Evolutionary conservation across 2,113 vertebrate species (phyloP).

Genomic region (Callaeas wilsoni): DNA sequence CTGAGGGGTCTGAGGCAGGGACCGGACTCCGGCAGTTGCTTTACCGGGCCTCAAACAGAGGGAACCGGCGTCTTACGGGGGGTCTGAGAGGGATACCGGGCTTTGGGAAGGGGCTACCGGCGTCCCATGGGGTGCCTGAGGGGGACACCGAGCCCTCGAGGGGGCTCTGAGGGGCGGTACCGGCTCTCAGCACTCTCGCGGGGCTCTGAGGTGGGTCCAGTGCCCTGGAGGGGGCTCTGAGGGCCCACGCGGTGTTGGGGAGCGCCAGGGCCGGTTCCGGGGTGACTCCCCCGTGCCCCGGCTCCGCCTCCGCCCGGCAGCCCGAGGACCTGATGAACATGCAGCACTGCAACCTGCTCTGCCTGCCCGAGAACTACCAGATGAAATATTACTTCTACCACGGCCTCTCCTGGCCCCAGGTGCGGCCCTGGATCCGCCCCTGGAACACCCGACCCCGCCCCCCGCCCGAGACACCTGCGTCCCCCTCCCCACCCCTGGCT

Average conservation of each 20-base stretch:
- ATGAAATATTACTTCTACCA: not conserved
- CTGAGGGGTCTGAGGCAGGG: not conserved
- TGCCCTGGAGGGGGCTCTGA: not conserved
- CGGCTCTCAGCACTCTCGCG: not conserved
- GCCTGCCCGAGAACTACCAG: not conserved
- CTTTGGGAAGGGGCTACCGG: too few relatives aligned
- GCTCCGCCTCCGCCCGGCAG: not conserved
- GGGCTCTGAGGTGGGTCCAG: not conserved
- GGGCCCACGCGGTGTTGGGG: not conserved
- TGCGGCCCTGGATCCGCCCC: not conserved
- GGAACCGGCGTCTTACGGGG: not conserved
- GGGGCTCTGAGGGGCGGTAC: not conserved
- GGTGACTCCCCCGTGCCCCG: not conserved
- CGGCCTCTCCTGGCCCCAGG: not conserved
- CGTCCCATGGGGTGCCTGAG: not conserved
- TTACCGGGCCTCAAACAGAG: not conserved
- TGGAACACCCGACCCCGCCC: too few relatives aligned
- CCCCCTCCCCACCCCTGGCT: not conserved
- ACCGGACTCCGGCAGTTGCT: not conserved
- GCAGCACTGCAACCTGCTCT: conserved; percentile 5
- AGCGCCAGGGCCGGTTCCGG: too few relatives aligned
- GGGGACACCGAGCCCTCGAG: too few relatives aligned
- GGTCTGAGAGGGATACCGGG: not conserved
- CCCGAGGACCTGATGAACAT: not conserved
- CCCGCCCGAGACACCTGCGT: too few relatives aligned